phyloP scores from a whole-genome alignment of 2,113 vertebrate species.

The Mormyrus lacerda region DNA sequence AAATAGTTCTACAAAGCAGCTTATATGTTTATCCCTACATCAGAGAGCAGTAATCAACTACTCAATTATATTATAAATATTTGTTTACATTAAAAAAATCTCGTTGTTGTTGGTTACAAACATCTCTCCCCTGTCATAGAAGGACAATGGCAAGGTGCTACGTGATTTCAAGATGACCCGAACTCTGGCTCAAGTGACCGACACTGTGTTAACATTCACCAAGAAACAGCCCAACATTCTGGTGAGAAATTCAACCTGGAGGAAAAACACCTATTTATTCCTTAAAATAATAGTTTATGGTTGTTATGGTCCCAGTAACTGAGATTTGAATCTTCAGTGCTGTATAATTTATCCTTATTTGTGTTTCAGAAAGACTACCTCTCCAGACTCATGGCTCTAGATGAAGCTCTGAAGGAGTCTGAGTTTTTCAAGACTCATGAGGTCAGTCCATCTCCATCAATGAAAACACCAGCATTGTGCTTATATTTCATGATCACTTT shows the following conservation, averaged over 20 bases:
- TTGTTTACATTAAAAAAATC: neutral
- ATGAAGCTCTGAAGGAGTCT: constrained; percentile 50
- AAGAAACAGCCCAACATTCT: constrained; percentile 50
- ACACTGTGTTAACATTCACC: constrained; percentile 59
- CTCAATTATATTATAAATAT: neutral
- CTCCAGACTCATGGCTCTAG: constrained; percentile 57
- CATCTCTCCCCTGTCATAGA: constrained; percentile 41
- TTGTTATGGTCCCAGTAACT: neutral
- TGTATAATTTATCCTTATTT: neutral
- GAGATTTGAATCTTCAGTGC: neutral
- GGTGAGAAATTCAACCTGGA: constrained; percentile 43
- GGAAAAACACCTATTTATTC: neutral
- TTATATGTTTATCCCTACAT: neutral
- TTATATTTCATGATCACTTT: neutral
- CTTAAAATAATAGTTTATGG: neutral
- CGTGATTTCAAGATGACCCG: constrained; percentile 61
- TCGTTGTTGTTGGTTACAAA: neutral
- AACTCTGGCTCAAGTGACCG: constrained; percentile 52
- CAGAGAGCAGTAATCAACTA: neutral
- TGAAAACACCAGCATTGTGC: neutral
- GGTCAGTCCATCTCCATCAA: constrained; percentile 41
- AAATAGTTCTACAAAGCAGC: neutral
- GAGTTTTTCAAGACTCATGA: constrained; percentile 64
- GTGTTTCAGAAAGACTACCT: constrained; percentile 54
- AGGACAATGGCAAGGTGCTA: constrained; percentile 56